phyloP scores from a whole-genome alignment of 2,113 vertebrate species.

The Sardina pilchardus region DNA sequence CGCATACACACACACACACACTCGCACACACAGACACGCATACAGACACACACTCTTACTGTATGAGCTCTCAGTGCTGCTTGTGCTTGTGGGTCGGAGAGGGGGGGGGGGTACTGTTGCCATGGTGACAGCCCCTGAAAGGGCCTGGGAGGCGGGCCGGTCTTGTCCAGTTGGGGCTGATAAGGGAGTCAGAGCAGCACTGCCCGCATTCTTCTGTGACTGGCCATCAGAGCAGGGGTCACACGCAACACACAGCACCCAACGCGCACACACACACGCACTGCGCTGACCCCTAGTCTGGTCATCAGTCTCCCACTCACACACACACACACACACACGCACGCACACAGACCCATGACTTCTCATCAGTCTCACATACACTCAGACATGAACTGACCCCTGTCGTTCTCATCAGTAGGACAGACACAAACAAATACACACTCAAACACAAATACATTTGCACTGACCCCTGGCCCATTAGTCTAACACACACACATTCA shows the following conservation, averaged over 20 bases:
- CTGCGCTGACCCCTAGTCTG: not conserved
- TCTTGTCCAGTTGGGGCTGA: slow-evolving; percentile 31
- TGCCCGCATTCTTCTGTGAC: slow-evolving; percentile 25
- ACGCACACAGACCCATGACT: not conserved
- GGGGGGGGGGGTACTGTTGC: slow-evolving; percentile 33
- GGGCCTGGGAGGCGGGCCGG: slow-evolving; percentile 12
- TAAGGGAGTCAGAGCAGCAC: slow-evolving; percentile 18
- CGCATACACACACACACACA: slow-evolving; percentile 2
- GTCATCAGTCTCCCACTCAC: slow-evolving; percentile 22
- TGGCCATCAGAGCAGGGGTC: slow-evolving; percentile 34
- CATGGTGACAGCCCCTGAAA: slow-evolving; percentile 38
- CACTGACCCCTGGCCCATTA: not conserved
- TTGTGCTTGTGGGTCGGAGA: not conserved
- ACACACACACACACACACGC: not conserved
- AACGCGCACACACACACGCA: not conserved
- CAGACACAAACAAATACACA: not conserved
- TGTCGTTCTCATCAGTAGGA: not conserved
- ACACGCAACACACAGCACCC: slow-evolving; percentile 14
- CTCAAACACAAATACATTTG: not conserved
- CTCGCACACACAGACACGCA: not conserved
- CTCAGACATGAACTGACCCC: slow-evolving; percentile 5
- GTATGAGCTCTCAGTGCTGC: not conserved
- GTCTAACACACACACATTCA: not conserved
- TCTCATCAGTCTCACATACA: slow-evolving; percentile 24
- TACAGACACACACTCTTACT: not conserved